Percentiles rank a stretch among this genome's conserved stretches.
Conservation (phyloP, 2,888 invertebrate genomes). For the Aplocera efformata region DNA sequence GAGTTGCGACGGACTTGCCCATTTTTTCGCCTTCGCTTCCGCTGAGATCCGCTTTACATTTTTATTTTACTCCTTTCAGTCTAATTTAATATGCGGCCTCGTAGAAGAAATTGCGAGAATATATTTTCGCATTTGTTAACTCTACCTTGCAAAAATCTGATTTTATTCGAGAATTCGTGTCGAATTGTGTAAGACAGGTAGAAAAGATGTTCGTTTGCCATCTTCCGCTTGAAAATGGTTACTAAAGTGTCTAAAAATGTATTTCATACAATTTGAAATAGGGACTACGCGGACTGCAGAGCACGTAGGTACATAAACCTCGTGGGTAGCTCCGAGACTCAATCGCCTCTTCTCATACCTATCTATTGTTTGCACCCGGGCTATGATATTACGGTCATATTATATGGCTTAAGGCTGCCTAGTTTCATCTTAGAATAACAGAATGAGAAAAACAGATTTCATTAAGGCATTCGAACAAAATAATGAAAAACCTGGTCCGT, state of each 20-base stretch:
- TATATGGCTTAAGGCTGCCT: constrained; percentile 24
- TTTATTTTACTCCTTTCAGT: constrained; percentile 69
- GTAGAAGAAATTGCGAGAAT: constrained; percentile 62
- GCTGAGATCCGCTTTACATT: constrained; percentile 61
- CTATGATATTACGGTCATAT: constrained; percentile 23
- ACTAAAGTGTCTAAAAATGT: constrained; percentile 10
- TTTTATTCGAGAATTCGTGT: constrained; percentile 45
- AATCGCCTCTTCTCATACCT: constrained; percentile 10
- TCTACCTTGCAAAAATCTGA: constrained; percentile 55
- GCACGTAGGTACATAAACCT: constrained; percentile 1
- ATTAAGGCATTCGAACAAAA: constrained; percentile 58
- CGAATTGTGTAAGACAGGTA: constrained; percentile 40
- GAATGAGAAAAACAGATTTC: constrained; percentile 61
- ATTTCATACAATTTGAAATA: too few relatives aligned
- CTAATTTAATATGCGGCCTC: constrained; percentile 70
- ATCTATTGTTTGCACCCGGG: constrained; percentile 23
- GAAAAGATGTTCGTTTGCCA: constrained; percentile 23
- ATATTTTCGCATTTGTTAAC: constrained; percentile 64
- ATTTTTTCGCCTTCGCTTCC: constrained; percentile 50
- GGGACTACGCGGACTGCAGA: too few relatives aligned
- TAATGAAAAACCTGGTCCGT: constrained; percentile 52
- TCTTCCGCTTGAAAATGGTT: constrained; percentile 24
- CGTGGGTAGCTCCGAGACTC: background rate
- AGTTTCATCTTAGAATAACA: constrained; percentile 30
- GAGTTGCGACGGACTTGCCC: constrained; percentile 33